Evolutionary conservation across 2,888 invertebrate genomes (phyloP).

Genomic region (Epirrita christyi): DNA sequence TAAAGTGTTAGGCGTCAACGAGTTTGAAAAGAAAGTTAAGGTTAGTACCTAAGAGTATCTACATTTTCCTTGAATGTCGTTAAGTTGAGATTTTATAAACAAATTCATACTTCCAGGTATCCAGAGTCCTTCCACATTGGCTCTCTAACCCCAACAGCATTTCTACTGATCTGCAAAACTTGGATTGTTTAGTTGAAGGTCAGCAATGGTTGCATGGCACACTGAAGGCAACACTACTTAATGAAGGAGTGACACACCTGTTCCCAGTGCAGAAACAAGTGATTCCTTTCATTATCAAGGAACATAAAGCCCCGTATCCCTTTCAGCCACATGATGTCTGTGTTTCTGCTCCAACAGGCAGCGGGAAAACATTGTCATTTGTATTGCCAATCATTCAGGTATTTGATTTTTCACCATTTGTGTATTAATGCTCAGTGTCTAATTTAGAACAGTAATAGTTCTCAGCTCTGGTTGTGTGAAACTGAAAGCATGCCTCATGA

Average conservation of each 20-base stretch:
- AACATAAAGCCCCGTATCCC: constrained; percentile 83
- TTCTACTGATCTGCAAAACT: constrained; percentile 87
- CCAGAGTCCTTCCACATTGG: constrained; percentile 94
- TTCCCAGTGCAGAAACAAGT: constrained; percentile 94
- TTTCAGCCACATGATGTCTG: constrained; percentile 95
- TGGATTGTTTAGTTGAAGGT: constrained; percentile 80
- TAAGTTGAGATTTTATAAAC: neutral
- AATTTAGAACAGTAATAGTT: too few relatives aligned
- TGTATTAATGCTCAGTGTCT: neutral
- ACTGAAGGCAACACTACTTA: constrained; percentile 86
- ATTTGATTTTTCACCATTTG: neutral
- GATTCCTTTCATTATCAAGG: constrained; percentile 90
- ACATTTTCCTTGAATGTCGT: neutral
- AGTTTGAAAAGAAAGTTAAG: constrained; percentile 83
- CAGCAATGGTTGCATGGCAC: constrained; percentile 86
- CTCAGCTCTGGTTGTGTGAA: too few relatives aligned
- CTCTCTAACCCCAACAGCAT: constrained; percentile 91
- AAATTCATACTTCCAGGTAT: constrained; percentile 81
- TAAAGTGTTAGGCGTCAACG: constrained; percentile 88
- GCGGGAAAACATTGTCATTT: constrained; percentile 98
- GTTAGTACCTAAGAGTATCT: constrained; percentile 48
- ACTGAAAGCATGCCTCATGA: too few relatives aligned
- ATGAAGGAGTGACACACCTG: constrained; percentile 89
- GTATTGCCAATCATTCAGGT: constrained; percentile 95
- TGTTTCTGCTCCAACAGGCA: constrained; percentile 98